Base-by-base conservation (phyloP, 2,113 vertebrate genomes). In the Caranx ignobilis region DNA sequence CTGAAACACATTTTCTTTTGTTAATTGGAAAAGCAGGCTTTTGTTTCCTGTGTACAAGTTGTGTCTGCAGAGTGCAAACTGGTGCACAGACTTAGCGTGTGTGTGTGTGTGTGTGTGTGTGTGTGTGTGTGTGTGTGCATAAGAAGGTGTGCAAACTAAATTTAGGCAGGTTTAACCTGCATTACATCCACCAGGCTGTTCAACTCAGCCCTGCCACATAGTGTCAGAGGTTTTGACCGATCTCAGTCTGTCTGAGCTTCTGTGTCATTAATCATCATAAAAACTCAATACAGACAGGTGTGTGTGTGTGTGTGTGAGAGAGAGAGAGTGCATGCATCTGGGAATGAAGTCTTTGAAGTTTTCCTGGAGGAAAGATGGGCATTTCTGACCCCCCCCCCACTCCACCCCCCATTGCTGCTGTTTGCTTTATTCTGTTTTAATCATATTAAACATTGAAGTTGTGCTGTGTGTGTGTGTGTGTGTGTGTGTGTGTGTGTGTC, bases 311-410 rank as follows among this genome's bases (percentile, higher is more conserved):
- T 34, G 18, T 31, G 41, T 1, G 26, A 26, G 26, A 26, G 26
- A 26, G 26, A 26, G 26, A 26, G 26, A 26, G 26, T 21, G 34
- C 34, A 31, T 2, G 2, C 21, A 43, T 60, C 31, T 19, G 71
- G 54, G 43, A 19, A 16, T 15, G 26, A 64, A 37, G 69, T 52
- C 83, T 90, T 77, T 87, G 75, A 88, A 74, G 79, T 83, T 48
- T 75, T 69, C 16, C 57, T 45, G 39, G 55, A 56, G 50, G 62
- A 71, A 50, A 73, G 69, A 43, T 48, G 71, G 64, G 45, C 21
- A 21, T 35, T 12, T 73, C 26, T 70, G 41, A 52, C 55, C 48
- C 65, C 26, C 48, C 15, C 43, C 56, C 26, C 26, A 26, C 26
- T 26, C 26, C 26, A 26, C 26, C 26, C 26, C 26, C 26, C 26